Percentiles rank a stretch among this genome's conserved stretches.
Conservation (phyloP, 2,797 vertebrate species). For the Gobio occitaniae region DNA sequence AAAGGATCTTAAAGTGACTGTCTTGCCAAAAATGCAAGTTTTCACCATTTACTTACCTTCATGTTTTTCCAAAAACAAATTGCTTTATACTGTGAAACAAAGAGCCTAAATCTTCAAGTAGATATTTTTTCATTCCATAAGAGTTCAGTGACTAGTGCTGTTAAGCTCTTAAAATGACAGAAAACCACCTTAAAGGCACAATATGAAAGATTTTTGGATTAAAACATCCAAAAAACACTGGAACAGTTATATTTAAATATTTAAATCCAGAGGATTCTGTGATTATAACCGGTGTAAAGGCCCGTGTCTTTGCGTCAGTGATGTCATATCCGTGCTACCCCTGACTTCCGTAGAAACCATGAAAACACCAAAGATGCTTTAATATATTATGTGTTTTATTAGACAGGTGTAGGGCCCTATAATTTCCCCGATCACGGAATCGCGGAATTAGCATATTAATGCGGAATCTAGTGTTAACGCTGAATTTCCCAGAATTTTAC, state of each 20-base stretch:
- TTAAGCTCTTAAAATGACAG: not conserved
- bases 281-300: not conserved
- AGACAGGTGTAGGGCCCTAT: too few relatives aligned
- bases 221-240: not conserved
- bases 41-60: constrained; percentile 2
- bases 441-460: too few relatives aligned
- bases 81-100: not conserved
- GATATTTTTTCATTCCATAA: not conserved
- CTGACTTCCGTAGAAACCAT: not conserved
- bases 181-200: not conserved
- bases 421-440: too few relatives aligned
- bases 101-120: not conserved
- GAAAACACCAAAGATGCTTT: not conserved
- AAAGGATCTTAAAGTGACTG: not conserved
- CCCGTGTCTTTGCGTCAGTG: not conserved
- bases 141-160: not conserved
- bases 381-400: not conserved
- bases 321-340: not conserved
- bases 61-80: not conserved
- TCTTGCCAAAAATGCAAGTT: not conserved
- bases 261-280: not conserved
- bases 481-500: too few relatives aligned
- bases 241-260: not conserved
- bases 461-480: too few relatives aligned
- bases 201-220: not conserved